Conservation (phyloP, 2,797 vertebrate species). For the Brachymystax lenok region DNA sequence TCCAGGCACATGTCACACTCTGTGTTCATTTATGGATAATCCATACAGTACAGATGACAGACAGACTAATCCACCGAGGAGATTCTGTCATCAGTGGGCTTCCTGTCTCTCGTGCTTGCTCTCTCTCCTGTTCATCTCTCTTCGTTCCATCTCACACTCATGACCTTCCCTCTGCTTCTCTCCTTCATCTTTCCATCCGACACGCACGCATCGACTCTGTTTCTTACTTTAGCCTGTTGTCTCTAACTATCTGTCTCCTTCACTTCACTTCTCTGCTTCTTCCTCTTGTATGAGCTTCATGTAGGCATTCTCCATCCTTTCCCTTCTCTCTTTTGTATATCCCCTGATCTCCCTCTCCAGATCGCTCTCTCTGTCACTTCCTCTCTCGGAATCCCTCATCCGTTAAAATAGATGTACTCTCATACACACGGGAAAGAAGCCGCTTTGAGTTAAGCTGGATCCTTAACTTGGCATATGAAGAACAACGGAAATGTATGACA, state of each 20-base stretch:
- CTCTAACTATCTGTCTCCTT: conserved; percentile 11
- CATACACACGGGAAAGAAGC: conserved; percentile 21
- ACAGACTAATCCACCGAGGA: conserved; percentile 61
- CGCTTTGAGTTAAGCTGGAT: conserved; percentile 43
- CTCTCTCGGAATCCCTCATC: conserved; percentile 21
- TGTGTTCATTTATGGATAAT: conserved; percentile 58
- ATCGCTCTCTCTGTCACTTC: conserved; percentile 41
- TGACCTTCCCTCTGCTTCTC: neutral
- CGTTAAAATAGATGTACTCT: neutral
- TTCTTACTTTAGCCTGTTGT: conserved; percentile 32
- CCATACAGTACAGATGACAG: conserved; percentile 50
- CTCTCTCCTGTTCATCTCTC: conserved; percentile 4
- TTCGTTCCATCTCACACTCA: neutral
- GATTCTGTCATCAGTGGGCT: conserved; percentile 53
- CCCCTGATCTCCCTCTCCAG: conserved; percentile 52
- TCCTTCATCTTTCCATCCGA: conserved; percentile 17
- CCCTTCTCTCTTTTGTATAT: conserved; percentile 36
- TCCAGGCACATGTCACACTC: conserved; percentile 43
- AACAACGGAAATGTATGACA: conserved; percentile 54
- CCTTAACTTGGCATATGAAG: conserved; percentile 27
- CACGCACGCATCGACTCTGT: conserved; percentile 24
- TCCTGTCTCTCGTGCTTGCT: conserved; percentile 48
- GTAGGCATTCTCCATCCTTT: conserved; percentile 23
- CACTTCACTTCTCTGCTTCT: conserved; percentile 5
- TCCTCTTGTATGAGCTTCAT: conserved; percentile 10